Conservation (phyloP, 2,888 invertebrate species). For the Lymantria dispar region DNA sequence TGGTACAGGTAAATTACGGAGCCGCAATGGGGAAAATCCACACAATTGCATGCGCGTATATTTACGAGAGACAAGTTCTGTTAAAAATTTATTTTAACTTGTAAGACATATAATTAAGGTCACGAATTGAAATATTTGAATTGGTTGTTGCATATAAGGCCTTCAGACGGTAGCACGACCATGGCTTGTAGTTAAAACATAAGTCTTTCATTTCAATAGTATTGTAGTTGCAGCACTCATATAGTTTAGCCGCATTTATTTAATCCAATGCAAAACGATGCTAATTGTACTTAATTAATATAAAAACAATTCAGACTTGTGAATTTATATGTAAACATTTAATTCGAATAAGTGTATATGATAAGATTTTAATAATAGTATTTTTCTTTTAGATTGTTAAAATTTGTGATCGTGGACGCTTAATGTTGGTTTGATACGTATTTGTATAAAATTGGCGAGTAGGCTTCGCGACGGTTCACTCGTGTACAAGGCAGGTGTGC, state of each 20-base stretch:
- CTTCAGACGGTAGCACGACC: not conserved
- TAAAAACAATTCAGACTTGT: not conserved
- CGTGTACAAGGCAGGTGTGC: conserved; percentile 31
- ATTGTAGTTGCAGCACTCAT: not conserved
- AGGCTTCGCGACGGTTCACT: conserved; percentile 35
- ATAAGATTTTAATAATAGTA: conserved; percentile 2
- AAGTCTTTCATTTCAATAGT: conserved; percentile 1
- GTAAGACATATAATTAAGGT: not conserved
- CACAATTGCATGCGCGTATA: not conserved
- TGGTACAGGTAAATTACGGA: not conserved
- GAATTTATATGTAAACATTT: not conserved
- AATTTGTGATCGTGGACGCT: conserved; percentile 24
- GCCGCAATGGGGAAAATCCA: not conserved
- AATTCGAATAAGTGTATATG: not conserved
- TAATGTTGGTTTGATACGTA: conserved; percentile 34
- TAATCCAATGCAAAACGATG: not conserved
- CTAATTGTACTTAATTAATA: not conserved
- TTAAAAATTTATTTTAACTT: not conserved
- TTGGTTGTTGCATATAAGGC: not conserved
- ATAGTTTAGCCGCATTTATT: not conserved
- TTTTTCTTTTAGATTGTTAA: conserved; percentile 29
- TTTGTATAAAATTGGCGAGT: conserved; percentile 47
- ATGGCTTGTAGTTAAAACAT: not conserved
- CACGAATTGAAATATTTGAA: not conserved
- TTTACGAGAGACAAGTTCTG: too few relatives aligned